Evolutionary conservation across 1,140 invertebrate species (phyloP).

Genomic region (Drosophila kurseongensis): DNA sequence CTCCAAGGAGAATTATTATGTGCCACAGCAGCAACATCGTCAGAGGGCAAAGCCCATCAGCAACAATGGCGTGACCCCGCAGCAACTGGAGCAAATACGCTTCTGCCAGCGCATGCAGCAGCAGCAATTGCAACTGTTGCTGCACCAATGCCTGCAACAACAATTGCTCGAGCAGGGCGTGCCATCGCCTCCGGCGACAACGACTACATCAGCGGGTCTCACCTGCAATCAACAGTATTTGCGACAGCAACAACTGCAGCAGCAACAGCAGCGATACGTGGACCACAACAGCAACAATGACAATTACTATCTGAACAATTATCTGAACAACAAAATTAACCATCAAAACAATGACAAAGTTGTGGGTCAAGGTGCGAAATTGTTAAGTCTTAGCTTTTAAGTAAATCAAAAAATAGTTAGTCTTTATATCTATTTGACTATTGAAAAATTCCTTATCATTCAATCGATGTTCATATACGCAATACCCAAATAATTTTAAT

Average conservation of each 20-base stretch:
- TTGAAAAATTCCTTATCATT: too few relatives aligned
- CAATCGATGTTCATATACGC: too few relatives aligned
- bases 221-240: constrained; percentile 83
- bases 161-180: constrained; percentile 72
- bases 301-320: constrained; percentile 60
- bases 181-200: constrained; percentile 23
- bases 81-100: constrained; percentile 76
- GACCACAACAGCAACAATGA: constrained; percentile 57
- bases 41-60: constrained; percentile 31
- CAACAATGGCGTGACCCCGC: constrained; percentile 64
- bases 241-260: constrained; percentile 52
- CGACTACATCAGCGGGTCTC: constrained; percentile 52
- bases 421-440: neutral
- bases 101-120: constrained; percentile 80
- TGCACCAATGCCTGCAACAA: constrained; percentile 74
- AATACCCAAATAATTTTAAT: too few relatives aligned
- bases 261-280: constrained; percentile 33
- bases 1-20: constrained; percentile 78
- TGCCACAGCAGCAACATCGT: constrained; percentile 46
- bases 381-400: constrained; percentile 26
- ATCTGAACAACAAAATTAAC: constrained; percentile 49
- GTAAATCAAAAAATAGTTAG: constrained; percentile 4
- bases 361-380: constrained; percentile 66
- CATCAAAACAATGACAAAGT: constrained; percentile 40
- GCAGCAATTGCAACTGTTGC: constrained; percentile 75